Percentiles rank a stretch among this genome's conserved stretches.
These are phyloP conservation scores for Chymomyza amoena DNA, from an alignment of 2,888 invertebrate genomes.

Conservation along the genomic window DNA sequence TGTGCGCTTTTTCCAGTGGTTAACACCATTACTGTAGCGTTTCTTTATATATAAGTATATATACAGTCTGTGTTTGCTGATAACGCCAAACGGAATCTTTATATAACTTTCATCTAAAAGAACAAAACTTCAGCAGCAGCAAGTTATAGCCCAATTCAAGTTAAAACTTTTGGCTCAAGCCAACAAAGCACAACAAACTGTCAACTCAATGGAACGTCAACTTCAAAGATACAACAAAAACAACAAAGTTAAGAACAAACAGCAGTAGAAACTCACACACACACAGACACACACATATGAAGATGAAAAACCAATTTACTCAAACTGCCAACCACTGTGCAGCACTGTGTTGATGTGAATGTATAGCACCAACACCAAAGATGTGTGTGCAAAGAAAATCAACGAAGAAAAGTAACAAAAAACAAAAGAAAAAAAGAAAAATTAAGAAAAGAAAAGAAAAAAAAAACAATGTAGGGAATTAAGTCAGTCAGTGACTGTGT, in stretches of 20 bases:
- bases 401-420: slow-evolving; percentile 10
- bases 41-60: background rate
- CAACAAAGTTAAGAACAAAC: slow-evolving; percentile 12
- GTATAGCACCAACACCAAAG: background rate
- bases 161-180: slow-evolving; percentile 22
- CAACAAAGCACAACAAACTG: slow-evolving; percentile 23
- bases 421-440: slow-evolving; percentile 7
- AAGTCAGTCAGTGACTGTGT: slow-evolving; percentile 68
- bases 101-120: background rate
- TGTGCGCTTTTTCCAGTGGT: background rate
- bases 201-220: slow-evolving; percentile 28
- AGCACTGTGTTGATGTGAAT: slow-evolving; percentile 8
- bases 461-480: slow-evolving; percentile 62
- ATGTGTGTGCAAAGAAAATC: slow-evolving; percentile 1
- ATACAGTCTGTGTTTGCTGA: background rate
- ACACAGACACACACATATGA: slow-evolving; percentile 2
- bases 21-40: background rate
- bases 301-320: slow-evolving; percentile 42
- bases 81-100: background rate
- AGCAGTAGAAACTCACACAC: slow-evolving; percentile 4
- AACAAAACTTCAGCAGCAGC: background rate
- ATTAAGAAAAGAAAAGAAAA: slow-evolving; percentile 21
- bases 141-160: background rate
- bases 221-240: slow-evolving; percentile 22
- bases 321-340: slow-evolving; percentile 9